Evolutionary conservation across 2,797 vertebrate genomes (phyloP).

Genomic region (Varecia variegata): DNA sequence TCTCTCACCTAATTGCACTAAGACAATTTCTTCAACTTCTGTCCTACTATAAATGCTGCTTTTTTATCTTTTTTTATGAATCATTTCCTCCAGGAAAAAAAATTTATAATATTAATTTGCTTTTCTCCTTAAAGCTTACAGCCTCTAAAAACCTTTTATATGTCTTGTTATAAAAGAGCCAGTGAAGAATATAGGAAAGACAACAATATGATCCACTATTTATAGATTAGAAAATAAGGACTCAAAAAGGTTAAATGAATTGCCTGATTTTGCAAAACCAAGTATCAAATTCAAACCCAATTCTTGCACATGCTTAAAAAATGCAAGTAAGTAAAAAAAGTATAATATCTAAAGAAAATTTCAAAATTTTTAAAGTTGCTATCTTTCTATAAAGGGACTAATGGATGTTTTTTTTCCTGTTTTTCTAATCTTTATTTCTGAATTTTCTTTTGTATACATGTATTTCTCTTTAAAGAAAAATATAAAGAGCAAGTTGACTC

Average conservation of each 20-base stretch:
- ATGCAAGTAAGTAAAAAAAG: not conserved
- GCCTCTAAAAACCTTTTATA: not conserved
- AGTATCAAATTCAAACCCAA: not conserved
- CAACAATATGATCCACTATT: not conserved
- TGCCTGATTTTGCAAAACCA: not conserved
- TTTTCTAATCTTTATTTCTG: not conserved
- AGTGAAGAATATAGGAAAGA: not conserved
- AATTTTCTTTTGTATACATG: not conserved
- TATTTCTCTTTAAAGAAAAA: slow-evolving; percentile 3
- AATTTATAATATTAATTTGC: not conserved
- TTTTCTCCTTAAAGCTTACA: not conserved
- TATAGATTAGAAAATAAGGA: not conserved
- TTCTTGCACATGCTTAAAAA: not conserved
- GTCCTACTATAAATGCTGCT: not conserved
- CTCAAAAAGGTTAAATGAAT: not conserved
- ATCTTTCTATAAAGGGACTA: not conserved
- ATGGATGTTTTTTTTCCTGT: not conserved
- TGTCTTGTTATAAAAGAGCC: not conserved
- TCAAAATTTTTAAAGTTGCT: not conserved
- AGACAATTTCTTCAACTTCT: not conserved
- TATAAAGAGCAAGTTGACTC: not conserved
- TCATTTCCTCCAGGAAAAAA: not conserved
- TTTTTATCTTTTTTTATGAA: not conserved
- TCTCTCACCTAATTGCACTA: not conserved
- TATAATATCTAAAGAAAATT: not conserved